Evolutionary conservation across 2,888 invertebrate genomes (phyloP).

Genomic region (Hyposoter dolosus): DNA sequence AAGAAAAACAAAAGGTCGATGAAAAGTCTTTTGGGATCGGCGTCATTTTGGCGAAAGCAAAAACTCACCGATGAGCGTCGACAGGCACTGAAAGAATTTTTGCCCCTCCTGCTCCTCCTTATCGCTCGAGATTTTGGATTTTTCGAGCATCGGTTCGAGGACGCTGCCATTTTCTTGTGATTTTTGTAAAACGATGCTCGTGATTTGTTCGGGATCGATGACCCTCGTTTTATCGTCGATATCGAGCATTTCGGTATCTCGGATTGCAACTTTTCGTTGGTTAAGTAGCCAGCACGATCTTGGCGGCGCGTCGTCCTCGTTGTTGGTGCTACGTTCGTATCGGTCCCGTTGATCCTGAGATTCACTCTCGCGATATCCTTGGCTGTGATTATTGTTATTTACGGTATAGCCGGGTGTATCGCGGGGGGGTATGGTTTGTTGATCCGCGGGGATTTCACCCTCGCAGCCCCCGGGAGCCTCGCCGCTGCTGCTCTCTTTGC

Average conservation of each 20-base stretch:
- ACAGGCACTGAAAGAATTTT: slow-evolving; percentile 78
- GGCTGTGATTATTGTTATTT: too few relatives aligned
- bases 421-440: background rate
- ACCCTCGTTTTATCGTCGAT: slow-evolving; percentile 40
- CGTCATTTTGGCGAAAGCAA: background rate
- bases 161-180: slow-evolving; percentile 63
- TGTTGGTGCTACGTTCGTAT: background rate
- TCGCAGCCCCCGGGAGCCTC: slow-evolving; percentile 52
- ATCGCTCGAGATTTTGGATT: background rate
- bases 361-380: slow-evolving; percentile 53
- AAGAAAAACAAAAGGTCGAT: too few relatives aligned
- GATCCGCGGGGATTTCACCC: slow-evolving; percentile 39
- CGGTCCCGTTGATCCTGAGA: slow-evolving; percentile 20
- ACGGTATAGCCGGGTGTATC: slow-evolving; percentile 17
- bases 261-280: slow-evolving; percentile 25
- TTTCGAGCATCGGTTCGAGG: slow-evolving; percentile 64
- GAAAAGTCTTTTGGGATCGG: too few relatives aligned
- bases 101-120: slow-evolving; percentile 69
- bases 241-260: slow-evolving; percentile 61
- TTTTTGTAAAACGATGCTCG: slow-evolving; percentile 45
- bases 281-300: background rate
- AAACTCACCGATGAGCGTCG: slow-evolving; percentile 79
- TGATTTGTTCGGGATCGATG: slow-evolving; percentile 33
- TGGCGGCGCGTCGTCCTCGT: background rate
- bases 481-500: slow-evolving; percentile 38